phyloP scores from a whole-genome alignment of 2,888 invertebrate species.

The Cephus nigrinus region DNA sequence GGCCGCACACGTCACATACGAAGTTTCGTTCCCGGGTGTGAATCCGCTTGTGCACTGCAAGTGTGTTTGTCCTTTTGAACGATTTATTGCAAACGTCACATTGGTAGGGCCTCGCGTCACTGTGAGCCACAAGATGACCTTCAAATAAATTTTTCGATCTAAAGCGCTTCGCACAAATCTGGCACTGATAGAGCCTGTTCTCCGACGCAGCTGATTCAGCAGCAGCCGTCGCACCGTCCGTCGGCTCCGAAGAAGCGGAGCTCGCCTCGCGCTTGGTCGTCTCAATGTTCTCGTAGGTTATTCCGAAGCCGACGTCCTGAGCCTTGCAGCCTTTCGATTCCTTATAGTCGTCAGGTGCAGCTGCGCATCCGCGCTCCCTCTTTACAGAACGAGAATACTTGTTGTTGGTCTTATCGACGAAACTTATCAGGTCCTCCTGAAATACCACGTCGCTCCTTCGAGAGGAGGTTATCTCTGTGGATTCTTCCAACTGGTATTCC shows the following conservation, averaged over 20 bases:
- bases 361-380: no score
- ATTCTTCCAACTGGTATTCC: no score
- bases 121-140: conserved; percentile 53
- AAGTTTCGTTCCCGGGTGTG: conserved; percentile 55
- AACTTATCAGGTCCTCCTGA: no score
- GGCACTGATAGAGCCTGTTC: conserved; percentile 41
- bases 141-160: conserved; percentile 51
- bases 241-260: not conserved
- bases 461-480: no score
- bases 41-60: conserved; percentile 55
- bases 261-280: not conserved
- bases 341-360: no score
- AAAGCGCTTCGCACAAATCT: conserved; percentile 48
- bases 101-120: conserved; percentile 51
- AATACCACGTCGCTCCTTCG: no score
- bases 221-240: not conserved
- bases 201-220: not conserved
- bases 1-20: conserved; percentile 57
- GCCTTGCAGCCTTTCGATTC: no score
- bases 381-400: no score
- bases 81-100: conserved; percentile 55
- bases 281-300: conserved; percentile 6
- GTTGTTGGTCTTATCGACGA: no score
- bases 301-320: no score
- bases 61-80: conserved; percentile 55